A percentile compares a stretch with the other conserved stretches of the same genome.
phyloP scores from a whole-genome alignment of 2,888 invertebrate species.

The Zeuzera pyrina region DNA sequence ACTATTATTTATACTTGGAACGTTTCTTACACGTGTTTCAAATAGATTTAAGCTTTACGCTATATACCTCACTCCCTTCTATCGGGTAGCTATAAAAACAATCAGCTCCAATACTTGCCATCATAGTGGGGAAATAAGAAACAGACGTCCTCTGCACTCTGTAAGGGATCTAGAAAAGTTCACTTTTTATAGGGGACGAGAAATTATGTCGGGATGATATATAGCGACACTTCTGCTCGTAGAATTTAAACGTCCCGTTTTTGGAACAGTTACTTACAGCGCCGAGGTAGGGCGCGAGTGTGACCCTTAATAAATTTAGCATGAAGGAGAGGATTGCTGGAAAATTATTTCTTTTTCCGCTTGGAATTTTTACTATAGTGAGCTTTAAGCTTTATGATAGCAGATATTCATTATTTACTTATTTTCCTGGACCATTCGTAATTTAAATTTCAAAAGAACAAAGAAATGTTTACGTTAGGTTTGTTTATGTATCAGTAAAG shows the following conservation, averaged over 20 bases:
- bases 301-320: constrained; percentile 65
- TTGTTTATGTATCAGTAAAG: too few species aligned
- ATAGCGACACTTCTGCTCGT: constrained; percentile 54
- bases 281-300: constrained; percentile 40
- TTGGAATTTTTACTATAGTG: constrained; percentile 7
- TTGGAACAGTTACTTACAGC: constrained; percentile 57
- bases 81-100: constrained; percentile 55
- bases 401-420: too few species aligned
- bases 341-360: constrained; percentile 35
- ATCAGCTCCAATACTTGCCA: constrained; percentile 45
- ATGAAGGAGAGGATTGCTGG: constrained; percentile 47
- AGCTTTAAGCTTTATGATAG: too few species aligned
- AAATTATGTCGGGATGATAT: constrained; percentile 63
- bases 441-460: too few species aligned
- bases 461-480: too few species aligned
- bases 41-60: constrained; percentile 47
- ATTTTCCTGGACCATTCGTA: too few species aligned
- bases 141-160: constrained; percentile 35
- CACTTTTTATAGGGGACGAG: constrained; percentile 58
- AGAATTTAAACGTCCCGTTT: constrained; percentile 63
- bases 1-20: too few species aligned
- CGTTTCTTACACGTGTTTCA: constrained; percentile 46
- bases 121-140: constrained; percentile 53
- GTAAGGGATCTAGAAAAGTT: constrained; percentile 35
- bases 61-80: constrained; percentile 25